These are phyloP conservation scores for Diadophis punctatus DNA, from an alignment of 2,113 vertebrate species.

Conservation along the genomic window DNA sequence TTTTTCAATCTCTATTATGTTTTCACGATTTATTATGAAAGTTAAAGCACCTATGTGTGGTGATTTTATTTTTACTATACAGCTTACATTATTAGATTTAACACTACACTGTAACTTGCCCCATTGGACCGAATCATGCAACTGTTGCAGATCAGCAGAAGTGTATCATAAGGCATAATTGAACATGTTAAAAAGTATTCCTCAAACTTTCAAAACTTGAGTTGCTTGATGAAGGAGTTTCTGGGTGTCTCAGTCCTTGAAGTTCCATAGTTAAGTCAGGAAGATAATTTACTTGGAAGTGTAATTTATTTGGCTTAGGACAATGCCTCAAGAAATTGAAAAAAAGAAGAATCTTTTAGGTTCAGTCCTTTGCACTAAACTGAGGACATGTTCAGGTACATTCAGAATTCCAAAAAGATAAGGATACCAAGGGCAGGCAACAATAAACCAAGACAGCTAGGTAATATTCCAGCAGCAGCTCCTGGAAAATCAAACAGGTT, in stretches of 20 bases:
- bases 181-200: slow-evolving; percentile 91
- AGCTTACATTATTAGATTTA: slow-evolving; percentile 77
- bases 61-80: slow-evolving; percentile 78
- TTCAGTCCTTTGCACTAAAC: slow-evolving; percentile 71
- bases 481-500: slow-evolving; percentile 49
- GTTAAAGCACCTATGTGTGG: slow-evolving; percentile 76
- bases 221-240: slow-evolving; percentile 81
- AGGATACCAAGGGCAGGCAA: slow-evolving; percentile 75
- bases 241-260: slow-evolving; percentile 79
- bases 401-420: slow-evolving; percentile 85
- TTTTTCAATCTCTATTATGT: slow-evolving; percentile 77
- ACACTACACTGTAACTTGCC: slow-evolving; percentile 76
- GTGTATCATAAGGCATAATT: slow-evolving; percentile 96
- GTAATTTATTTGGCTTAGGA: slow-evolving; percentile 77
- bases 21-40: slow-evolving; percentile 77
- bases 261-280: slow-evolving; percentile 66
- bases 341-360: slow-evolving; percentile 69
- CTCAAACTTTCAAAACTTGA: slow-evolving; percentile 78
- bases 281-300: slow-evolving; percentile 74
- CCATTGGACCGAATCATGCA: slow-evolving; percentile 80
- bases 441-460: slow-evolving; percentile 68
- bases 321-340: slow-evolving; percentile 73
- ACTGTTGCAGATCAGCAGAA: slow-evolving; percentile 86
- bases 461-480: slow-evolving; percentile 63
- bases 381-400: slow-evolving; percentile 77